phyloP scores from a whole-genome alignment of 2,888 invertebrate species.

The Netelia inedita region DNA sequence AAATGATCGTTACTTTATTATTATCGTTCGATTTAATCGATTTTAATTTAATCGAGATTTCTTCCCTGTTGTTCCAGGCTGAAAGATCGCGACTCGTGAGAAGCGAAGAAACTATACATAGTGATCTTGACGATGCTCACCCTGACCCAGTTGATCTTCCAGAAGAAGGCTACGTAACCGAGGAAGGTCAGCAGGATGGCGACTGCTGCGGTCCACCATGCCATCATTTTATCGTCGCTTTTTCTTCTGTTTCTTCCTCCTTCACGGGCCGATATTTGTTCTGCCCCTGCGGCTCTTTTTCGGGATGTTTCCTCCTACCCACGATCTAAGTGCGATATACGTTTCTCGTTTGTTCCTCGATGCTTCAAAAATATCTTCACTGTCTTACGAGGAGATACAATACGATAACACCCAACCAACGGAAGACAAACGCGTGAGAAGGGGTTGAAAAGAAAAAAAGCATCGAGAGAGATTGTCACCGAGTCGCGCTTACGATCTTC shows the following conservation, averaged over 20 bases:
- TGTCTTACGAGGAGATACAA: not conserved
- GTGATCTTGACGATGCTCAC: slow-evolving; percentile 74
- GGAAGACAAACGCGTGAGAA: not conserved
- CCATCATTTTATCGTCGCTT: slow-evolving; percentile 72
- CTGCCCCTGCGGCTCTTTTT: slow-evolving; percentile 15
- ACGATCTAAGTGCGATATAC: slow-evolving; percentile 13
- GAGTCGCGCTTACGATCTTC: not conserved
- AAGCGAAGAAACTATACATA: slow-evolving; percentile 8
- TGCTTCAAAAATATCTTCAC: not conserved
- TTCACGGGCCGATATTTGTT: slow-evolving; percentile 12
- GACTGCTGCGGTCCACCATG: slow-evolving; percentile 72
- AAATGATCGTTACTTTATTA: not conserved
- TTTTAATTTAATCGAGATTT: not conserved
- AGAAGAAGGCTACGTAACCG: slow-evolving; percentile 78
- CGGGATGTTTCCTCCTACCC: slow-evolving; percentile 8
- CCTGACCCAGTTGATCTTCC: slow-evolving; percentile 81
- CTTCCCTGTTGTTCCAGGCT: slow-evolving; percentile 19
- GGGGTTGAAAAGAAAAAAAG: not conserved
- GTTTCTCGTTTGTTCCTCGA: slow-evolving; percentile 1
- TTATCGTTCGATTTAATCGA: not conserved
- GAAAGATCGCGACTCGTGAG: not conserved
- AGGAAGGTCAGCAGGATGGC: slow-evolving; percentile 70
- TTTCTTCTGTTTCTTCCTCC: slow-evolving; percentile 35
- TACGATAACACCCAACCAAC: no score
- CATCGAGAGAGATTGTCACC: not conserved